phyloP scores from a whole-genome alignment of 2,888 invertebrate genomes.

The Oxytorus armatus region DNA sequence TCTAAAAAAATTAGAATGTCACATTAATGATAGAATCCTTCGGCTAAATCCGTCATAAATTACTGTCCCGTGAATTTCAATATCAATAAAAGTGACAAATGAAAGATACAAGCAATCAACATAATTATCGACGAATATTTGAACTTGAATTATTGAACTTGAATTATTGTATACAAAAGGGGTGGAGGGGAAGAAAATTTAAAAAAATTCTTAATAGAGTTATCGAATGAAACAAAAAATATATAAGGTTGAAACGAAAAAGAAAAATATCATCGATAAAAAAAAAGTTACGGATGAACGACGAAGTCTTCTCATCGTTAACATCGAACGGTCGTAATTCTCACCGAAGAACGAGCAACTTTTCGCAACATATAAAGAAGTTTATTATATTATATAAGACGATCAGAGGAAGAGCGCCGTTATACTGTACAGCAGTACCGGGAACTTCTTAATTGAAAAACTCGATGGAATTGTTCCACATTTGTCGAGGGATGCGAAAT shows the following conservation, averaged over 20 bases:
- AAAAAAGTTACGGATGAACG: constrained; percentile 17
- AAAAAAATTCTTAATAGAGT: background rate
- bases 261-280: constrained; percentile 22
- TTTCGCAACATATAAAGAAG: constrained; percentile 3
- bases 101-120: too few species aligned
- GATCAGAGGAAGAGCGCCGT: constrained; percentile 30
- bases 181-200: constrained; percentile 18
- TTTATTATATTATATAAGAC: background rate
- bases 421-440: constrained; percentile 27
- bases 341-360: constrained; percentile 49
- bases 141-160: too few species aligned
- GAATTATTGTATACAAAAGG: too few species aligned
- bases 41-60: too few species aligned
- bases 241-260: background rate
- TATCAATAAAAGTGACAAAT: too few species aligned
- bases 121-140: too few species aligned
- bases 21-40: too few species aligned
- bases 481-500: constrained; percentile 46
- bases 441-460: constrained; percentile 68
- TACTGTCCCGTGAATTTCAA: too few species aligned
- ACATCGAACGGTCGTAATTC: constrained; percentile 36
- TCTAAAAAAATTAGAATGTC: too few species aligned
- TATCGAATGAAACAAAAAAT: background rate
- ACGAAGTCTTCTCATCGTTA: constrained; percentile 32
- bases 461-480: constrained; percentile 60